Evolutionary conservation across 2,113 vertebrate genomes (phyloP).

Genomic region (Aix galericulata): DNA sequence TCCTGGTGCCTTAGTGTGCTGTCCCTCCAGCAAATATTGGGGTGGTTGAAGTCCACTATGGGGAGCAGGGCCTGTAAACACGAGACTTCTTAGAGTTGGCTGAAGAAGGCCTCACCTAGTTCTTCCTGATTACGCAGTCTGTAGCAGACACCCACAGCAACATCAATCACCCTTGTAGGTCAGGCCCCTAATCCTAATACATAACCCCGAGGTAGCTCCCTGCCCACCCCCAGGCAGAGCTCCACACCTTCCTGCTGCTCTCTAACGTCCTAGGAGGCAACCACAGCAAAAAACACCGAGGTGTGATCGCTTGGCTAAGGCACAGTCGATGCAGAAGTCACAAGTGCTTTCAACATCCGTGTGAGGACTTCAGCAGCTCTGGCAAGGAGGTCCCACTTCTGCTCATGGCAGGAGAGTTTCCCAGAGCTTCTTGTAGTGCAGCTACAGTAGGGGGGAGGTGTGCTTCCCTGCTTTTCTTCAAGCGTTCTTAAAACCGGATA

Average conservation of each 20-base stretch:
- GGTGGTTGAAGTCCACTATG: neutral
- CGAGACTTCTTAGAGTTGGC: neutral
- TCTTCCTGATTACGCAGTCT: neutral
- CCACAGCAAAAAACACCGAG: no score
- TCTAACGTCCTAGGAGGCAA: neutral
- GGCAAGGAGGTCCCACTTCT: neutral
- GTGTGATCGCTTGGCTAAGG: neutral
- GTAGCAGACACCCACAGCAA: neutral
- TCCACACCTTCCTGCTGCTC: neutral
- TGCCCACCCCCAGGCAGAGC: neutral
- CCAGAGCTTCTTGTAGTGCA: neutral
- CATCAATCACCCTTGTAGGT: neutral
- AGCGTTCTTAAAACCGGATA: neutral
- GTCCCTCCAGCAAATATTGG: neutral
- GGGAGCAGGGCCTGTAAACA: neutral
- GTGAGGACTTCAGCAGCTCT: neutral
- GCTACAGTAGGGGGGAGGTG: neutral
- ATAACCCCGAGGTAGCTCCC: rapidly evolving
- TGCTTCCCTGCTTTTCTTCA: neutral
- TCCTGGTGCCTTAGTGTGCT: neutral
- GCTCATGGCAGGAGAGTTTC: neutral
- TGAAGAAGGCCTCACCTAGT: no score
- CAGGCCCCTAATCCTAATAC: neutral
- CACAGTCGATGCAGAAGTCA: rapidly evolving
- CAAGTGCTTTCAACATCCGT: neutral